Evolutionary conservation across 2,113 vertebrate genomes (phyloP), one percentile per base, ranked within the genome.

Genomic region (Cavia porcellus): DNA sequence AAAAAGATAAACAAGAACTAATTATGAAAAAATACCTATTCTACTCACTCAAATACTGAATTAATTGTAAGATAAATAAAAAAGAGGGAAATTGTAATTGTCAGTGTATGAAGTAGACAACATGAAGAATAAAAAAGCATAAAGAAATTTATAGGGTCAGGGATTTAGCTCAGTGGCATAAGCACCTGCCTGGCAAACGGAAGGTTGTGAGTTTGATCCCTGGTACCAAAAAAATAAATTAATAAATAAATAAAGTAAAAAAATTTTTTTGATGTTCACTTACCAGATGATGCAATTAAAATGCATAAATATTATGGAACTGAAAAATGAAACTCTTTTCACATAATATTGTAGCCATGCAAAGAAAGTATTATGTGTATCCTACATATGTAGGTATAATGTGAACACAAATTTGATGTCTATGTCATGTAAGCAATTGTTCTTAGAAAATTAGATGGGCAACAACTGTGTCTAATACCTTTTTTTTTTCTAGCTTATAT

Each of bases 21-120:
- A n/a, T 2, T 70, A 20, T 61, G 74, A 87, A 81, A 81, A 77
- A 86, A 50, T 6, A 77, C 42, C 45, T 81, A 50, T 66, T 70
- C 13, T 7, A 75, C 30, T 9, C 88, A 35, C n/a, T n/a, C 38
- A 90, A 86, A 55, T 89, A 77, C 20, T 82, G 79, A 85, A 72
- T 45, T 52, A 70, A 83, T 52, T 74, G 38, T 35, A 91, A 92
- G 52, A 38, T 87, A 57, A 80, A 80, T 83, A 42, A 89, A 95
- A 93, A 87, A 61, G 68, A 22, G 45, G 64, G 75, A 85, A 85
- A 57, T 72, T 77, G 24, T 12, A 74, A 35, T 79, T 86, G 20
- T 81, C 38, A 77, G 15, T 52, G 17, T 80, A 42, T 68, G 20
- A 66, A 74, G 2, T 62, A 55, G 11, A 50, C 10, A 28, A n/a